Evolutionary conservation across 2,888 invertebrate species (phyloP).

Genomic region (Cyrtodaria siliqua): DNA sequence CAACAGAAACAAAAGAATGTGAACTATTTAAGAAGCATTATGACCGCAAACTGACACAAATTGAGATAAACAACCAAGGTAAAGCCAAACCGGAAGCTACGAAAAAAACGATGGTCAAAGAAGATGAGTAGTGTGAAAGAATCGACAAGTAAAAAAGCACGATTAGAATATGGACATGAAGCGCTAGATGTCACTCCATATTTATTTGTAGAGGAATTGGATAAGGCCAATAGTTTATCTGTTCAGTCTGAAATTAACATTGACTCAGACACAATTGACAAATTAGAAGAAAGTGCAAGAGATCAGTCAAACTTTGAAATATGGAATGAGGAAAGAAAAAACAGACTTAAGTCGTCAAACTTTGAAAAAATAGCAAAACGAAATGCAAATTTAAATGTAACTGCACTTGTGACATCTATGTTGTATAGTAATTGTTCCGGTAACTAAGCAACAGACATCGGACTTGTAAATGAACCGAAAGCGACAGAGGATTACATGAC

Average conservation of each 20-base stretch:
- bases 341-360: too few species aligned
- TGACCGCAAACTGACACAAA: background rate
- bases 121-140: slow-evolving; percentile 7
- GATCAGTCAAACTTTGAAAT: background rate
- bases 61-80: background rate
- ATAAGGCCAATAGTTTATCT: background rate
- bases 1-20: slow-evolving; percentile 17
- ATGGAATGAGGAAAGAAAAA: background rate
- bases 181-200: slow-evolving; percentile 4
- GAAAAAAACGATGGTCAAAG: slow-evolving; percentile 9
- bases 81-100: background rate
- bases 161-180: slow-evolving; percentile 1
- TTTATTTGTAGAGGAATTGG: background rate
- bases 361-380: slow-evolving; percentile 25
- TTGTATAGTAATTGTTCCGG: too few species aligned
- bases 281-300: too few species aligned
- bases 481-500: too few species aligned
- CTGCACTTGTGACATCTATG: too few species aligned
- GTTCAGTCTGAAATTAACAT: slow-evolving; percentile 1
- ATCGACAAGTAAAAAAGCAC: slow-evolving; percentile 17
- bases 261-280: too few species aligned
- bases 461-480: too few species aligned
- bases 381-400: too few species aligned
- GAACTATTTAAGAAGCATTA: background rate
- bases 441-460: too few species aligned